Base-by-base conservation (phyloP, 1,140 invertebrate genomes). In the Scaptomyza graminum region DNA sequence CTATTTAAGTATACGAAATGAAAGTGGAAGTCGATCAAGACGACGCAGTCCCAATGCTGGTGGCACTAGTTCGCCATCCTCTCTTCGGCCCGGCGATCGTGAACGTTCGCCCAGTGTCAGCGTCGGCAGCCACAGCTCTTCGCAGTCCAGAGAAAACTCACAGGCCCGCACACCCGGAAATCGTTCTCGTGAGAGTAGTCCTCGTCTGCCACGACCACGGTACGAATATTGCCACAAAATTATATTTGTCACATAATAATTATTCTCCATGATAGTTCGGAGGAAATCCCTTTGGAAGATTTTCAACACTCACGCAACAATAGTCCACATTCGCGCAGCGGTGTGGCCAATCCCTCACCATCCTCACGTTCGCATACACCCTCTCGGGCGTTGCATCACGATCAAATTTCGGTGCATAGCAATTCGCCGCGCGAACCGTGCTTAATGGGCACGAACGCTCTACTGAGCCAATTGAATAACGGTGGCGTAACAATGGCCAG, bases 231-330 rank as follows among this genome's bases (percentile, higher is more conserved):
- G 28, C 4, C 28, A 31, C 22, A 43, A 65, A 8, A 34, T 60
- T 1, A 22, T 22, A 22, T 22, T 22, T 22, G 18, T 22, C 18
- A 22, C 18, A 22, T 3, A 22, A 18, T 18, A 18, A 22, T 1
- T 22, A 22, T 2, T 22, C 18, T 2, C 18, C 4, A 22, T 3
- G 18, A 12, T 75, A 92, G 94, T 16, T 96, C 95, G 47, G 96
- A 96, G 85, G 96, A 97, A 82, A 98, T 98, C 41, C 97, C 96
- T 0, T 85, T 98, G 4, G 96, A 97, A 89, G 95, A 96, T 77
- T 95, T 96, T 90, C 93, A 93, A 52, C 90, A 92, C 54, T 92
- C 91, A 0, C 88, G 90, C 16, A 91, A 76, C 49, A 91, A 85
- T 49, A 91, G 90, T 57, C 91, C 91, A n/a, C 82, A 90, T 41